phyloP scores from a whole-genome alignment of 2,888 invertebrate genomes.

The Gari tellinella region DNA sequence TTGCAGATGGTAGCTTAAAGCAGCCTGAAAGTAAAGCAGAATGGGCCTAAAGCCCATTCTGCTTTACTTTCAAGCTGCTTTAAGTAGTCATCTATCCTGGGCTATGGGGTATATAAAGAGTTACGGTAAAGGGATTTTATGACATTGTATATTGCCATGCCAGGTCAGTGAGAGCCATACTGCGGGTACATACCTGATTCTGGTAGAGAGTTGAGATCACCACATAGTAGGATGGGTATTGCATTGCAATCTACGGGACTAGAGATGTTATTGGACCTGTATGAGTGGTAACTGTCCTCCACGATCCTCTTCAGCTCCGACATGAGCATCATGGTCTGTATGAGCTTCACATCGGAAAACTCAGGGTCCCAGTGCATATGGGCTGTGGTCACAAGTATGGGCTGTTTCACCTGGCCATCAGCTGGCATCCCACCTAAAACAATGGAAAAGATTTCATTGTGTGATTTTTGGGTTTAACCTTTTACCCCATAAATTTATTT shows the following conservation, averaged over 20 bases:
- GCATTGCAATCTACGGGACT: slow-evolving; percentile 85
- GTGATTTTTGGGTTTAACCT: not conserved
- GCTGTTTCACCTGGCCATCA: slow-evolving; percentile 86
- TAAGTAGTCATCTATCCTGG: too few species aligned
- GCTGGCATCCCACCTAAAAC: slow-evolving; percentile 87
- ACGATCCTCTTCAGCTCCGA: slow-evolving; percentile 93
- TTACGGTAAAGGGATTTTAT: too few species aligned
- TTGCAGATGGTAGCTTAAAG: too few species aligned
- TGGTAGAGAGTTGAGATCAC: slow-evolving; percentile 99
- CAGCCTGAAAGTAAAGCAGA: too few species aligned
- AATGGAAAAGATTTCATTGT: not conserved
- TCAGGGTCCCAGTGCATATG: slow-evolving; percentile 99
- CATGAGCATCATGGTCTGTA: slow-evolving; percentile 99
- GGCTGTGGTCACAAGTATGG: slow-evolving; percentile 96
- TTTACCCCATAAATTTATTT: too few species aligned
- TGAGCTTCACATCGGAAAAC: slow-evolving; percentile 99
- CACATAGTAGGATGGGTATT: slow-evolving; percentile 97
- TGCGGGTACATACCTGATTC: slow-evolving; percentile 90
- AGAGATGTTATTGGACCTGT: slow-evolving; percentile 29
- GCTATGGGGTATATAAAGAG: too few species aligned
- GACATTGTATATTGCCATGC: too few species aligned
- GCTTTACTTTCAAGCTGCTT: too few species aligned
- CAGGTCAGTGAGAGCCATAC: too few species aligned
- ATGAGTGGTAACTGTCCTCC: slow-evolving; percentile 74
- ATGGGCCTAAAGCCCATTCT: too few species aligned